Base-by-base conservation (phyloP, 2,113 vertebrate species). In the Eidolon helvum region DNA sequence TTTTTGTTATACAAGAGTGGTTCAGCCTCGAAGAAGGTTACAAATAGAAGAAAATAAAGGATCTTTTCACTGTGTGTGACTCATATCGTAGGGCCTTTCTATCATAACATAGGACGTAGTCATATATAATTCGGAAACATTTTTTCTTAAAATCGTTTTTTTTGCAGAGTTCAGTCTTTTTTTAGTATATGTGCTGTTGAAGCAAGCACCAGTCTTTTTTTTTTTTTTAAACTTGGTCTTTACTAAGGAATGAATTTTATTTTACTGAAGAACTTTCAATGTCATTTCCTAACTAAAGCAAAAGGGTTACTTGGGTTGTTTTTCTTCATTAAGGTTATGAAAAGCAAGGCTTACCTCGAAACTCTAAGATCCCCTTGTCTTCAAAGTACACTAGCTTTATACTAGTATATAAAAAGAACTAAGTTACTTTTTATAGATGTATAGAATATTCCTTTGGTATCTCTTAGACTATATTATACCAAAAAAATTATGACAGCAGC, bases 281-380 rank as follows among this genome's bases (percentile, higher is more conserved):
- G 26, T 12, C 30, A 24, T 93, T 87, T 80, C 33, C 40, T n/a
- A 65, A 1, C 38, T 82, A 59, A 87, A 77, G 9, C 4, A 50
- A 7, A 53, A 87, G 18, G 93, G 21, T 63, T 93, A 55, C 10
- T 50, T 9, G 43, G 22, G 15, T 91, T 88, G 28, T 72, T 79
- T 85, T 55, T 80, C 26, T 92, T 87, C 16, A n/a, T 88, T 50
- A 43, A 14, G 14, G 1, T 82, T 77, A 38, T 45, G 33, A 90
- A 96, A 94, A 68, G 33, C 59, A 35, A 87, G 48, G 43, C 72
- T 87, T 74, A 78, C 35, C 15, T 48, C 92, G 68, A 95, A 95
- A 83, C 33, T 55, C 33, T 6, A 57, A 78, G 38, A 74, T 90
- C 90, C 10, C 5, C 21, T 91, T 87, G 10, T 30, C 65, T 87